phyloP scores from a whole-genome alignment of 2,888 invertebrate species.

The Venusia cambrica region DNA sequence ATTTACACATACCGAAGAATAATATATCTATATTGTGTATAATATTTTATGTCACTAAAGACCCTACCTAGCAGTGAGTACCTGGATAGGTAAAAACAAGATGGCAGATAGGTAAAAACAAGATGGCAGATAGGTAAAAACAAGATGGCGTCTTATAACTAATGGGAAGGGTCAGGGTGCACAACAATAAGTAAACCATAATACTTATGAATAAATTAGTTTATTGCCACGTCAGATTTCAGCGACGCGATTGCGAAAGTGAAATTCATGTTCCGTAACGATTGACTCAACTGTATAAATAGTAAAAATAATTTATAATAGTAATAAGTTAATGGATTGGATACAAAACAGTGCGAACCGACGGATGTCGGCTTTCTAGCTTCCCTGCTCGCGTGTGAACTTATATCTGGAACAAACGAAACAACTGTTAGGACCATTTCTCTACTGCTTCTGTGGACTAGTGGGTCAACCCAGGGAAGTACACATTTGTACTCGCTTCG shows the following conservation, averaged over 20 bases:
- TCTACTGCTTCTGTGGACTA: too few species aligned
- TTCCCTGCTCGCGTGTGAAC: conserved; percentile 48
- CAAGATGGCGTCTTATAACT: too few species aligned
- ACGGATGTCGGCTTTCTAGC: conserved; percentile 50
- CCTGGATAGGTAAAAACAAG: too few species aligned
- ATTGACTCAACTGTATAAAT: conserved; percentile 75
- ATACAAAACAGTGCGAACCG: conserved; percentile 70
- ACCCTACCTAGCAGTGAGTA: too few species aligned
- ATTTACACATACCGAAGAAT: too few species aligned
- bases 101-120: too few species aligned
- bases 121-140: too few species aligned
- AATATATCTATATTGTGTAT: too few species aligned
- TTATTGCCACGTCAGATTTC: conserved; percentile 73
- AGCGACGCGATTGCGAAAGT: conserved; percentile 53
- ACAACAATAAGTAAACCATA: conserved; percentile 46
- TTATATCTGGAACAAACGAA: conserved; percentile 50
- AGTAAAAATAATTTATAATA: conserved; percentile 80
- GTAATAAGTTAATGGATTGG: conserved; percentile 78
- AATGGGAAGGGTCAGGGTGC: conserved; percentile 6
- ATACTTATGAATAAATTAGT: conserved; percentile 78
- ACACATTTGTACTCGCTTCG: too few species aligned
- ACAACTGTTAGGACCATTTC: too few species aligned
- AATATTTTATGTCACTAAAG: too few species aligned
- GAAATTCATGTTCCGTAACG: conserved; percentile 66
- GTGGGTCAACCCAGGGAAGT: too few species aligned